Percentiles rank a stretch among this genome's conserved stretches.
phyloP scores from a whole-genome alignment of 2,888 invertebrate species.

The Spisula subtruncata region DNA sequence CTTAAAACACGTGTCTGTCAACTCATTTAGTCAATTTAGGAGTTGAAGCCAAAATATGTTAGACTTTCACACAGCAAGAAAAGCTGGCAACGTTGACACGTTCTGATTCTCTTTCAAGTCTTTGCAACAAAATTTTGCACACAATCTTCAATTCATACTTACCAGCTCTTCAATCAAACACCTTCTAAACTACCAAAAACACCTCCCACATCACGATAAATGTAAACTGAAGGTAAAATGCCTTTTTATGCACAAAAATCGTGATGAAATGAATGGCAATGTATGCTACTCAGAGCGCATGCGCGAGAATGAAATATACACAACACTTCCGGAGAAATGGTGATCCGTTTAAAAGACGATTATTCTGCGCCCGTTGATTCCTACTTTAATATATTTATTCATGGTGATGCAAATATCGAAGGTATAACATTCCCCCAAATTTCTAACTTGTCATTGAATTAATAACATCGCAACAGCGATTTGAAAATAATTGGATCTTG shows the following conservation, averaged over 20 bases:
- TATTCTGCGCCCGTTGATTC: background rate
- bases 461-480: background rate
- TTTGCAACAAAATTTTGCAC: background rate
- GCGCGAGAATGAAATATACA: conserved; percentile 25
- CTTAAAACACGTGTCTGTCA: background rate
- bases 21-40: background rate
- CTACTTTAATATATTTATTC: background rate
- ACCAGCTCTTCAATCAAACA: background rate
- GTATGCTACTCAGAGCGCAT: conserved; percentile 34
- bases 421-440: background rate
- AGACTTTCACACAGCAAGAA: background rate
- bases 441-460: background rate
- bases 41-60: background rate
- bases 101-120: too few relatives aligned
- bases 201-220: background rate
- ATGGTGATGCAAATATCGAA: background rate
- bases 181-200: background rate
- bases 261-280: conserved; percentile 50
- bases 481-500: background rate
- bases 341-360: conserved; percentile 25
- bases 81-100: background rate
- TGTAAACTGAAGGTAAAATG: background rate
- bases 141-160: background rate
- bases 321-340: conserved; percentile 49
- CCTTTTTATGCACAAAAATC: background rate